phyloP scores from a whole-genome alignment of 2,113 vertebrate species.

The Delphinus delphis region DNA sequence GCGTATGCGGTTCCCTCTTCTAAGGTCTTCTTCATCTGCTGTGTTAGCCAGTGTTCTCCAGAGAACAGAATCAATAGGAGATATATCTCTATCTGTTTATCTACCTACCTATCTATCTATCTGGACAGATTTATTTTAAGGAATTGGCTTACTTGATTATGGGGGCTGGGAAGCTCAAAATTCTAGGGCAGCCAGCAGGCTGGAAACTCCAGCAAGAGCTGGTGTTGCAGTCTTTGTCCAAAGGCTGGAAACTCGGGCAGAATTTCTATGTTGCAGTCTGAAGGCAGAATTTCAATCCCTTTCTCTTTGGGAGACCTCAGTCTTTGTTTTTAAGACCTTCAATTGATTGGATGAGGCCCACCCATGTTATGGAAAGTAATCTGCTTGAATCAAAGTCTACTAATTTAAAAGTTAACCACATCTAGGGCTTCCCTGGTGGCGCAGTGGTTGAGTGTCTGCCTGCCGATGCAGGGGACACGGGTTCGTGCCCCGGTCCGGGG shows the following conservation, averaged over 20 bases:
- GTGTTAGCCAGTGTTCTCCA: background rate
- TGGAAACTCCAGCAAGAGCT: background rate
- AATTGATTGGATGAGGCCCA: background rate
- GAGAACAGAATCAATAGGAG: background rate
- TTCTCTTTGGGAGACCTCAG: background rate
- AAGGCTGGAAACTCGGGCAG: background rate
- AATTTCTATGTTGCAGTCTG: background rate
- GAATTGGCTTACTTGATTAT: background rate
- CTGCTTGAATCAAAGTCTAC: background rate
- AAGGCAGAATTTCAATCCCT: background rate
- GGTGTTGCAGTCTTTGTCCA: background rate
- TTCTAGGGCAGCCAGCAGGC: background rate
- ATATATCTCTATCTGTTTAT: background rate
- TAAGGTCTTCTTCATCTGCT: background rate
- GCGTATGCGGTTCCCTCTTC: background rate
- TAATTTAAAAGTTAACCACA: background rate
- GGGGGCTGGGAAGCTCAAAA: background rate
- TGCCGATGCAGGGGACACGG: too few relatives aligned
- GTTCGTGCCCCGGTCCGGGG: too few relatives aligned
- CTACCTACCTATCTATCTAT: background rate
- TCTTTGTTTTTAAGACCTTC: slow-evolving; percentile 13
- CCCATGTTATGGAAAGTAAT: background rate
- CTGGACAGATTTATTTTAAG: background rate
- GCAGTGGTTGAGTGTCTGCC: too few relatives aligned
- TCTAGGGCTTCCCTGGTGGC: background rate